These are phyloP conservation scores for Nephrotoma appendiculata DNA, from an alignment of 2,888 invertebrate species.

Conservation along the genomic window DNA sequence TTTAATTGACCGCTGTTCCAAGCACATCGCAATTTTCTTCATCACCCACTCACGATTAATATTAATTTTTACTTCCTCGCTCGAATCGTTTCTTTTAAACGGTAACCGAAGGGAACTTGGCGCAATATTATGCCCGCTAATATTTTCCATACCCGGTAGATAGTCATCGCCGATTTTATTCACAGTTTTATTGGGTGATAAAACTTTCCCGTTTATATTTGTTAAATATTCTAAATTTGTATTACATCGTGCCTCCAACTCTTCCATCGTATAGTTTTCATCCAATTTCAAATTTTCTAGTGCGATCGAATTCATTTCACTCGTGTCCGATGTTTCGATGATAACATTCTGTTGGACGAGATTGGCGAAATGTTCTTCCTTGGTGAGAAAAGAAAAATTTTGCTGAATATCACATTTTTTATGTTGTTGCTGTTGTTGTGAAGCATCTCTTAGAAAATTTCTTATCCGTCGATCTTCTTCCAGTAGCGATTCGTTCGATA, in stretches of 20 bases:
- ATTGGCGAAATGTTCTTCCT: constrained; percentile 34
- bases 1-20: constrained; percentile 74
- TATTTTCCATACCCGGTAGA: background rate
- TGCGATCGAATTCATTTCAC: background rate
- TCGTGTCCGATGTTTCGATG: constrained; percentile 6
- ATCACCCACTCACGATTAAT: constrained; percentile 81
- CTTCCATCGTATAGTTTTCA: constrained; percentile 3
- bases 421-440: constrained; percentile 25
- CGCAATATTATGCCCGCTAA: background rate
- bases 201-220: constrained; percentile 22
- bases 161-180: constrained; percentile 17
- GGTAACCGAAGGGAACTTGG: constrained; percentile 4
- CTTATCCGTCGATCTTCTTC: constrained; percentile 30
- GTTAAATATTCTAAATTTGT: constrained; percentile 27
- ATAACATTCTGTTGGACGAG: constrained; percentile 31
- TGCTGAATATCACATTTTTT: constrained; percentile 32
- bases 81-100: background rate
- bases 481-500: background rate
- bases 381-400: constrained; percentile 31
- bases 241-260: background rate
- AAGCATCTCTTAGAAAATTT: constrained; percentile 32
- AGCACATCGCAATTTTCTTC: constrained; percentile 78
- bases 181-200: constrained; percentile 30
- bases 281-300: constrained; percentile 6
- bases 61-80: constrained; percentile 18